phyloP scores from a whole-genome alignment of 2,797 vertebrate species.

The Threskiornis aethiopicus region DNA sequence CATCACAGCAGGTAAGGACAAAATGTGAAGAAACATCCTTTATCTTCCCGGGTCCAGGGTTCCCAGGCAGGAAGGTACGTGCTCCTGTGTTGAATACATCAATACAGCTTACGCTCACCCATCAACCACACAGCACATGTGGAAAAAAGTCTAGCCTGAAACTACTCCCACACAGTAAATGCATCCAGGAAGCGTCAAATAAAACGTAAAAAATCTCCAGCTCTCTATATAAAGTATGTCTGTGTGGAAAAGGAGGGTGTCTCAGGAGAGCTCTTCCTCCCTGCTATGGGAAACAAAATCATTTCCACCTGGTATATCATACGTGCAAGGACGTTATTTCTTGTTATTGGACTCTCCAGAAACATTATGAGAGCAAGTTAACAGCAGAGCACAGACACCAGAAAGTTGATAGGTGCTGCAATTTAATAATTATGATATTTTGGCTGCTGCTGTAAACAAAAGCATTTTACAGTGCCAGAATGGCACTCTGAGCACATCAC shows the following conservation, averaged over 20 bases:
- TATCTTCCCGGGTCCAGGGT: background rate
- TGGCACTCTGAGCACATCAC: rapidly evolving
- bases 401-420: background rate
- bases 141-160: background rate
- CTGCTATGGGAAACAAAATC: background rate
- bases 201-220: background rate
- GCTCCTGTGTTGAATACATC: background rate
- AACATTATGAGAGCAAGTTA: background rate
- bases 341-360: background rate
- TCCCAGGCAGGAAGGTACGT: background rate
- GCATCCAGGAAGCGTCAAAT: background rate
- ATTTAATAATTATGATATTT: background rate
- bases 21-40: background rate
- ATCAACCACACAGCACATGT: background rate
- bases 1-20: background rate
- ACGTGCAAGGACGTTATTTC: background rate
- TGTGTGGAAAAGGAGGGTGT: background rate
- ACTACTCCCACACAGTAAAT: background rate
- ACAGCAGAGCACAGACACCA: background rate
- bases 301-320: background rate
- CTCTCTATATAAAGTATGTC: background rate
- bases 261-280: background rate
- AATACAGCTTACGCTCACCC: background rate
- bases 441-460: background rate
- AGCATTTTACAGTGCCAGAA: background rate